phyloP scores from a whole-genome alignment of 1,140 invertebrate species.

The Andrena cerasifolii region DNA sequence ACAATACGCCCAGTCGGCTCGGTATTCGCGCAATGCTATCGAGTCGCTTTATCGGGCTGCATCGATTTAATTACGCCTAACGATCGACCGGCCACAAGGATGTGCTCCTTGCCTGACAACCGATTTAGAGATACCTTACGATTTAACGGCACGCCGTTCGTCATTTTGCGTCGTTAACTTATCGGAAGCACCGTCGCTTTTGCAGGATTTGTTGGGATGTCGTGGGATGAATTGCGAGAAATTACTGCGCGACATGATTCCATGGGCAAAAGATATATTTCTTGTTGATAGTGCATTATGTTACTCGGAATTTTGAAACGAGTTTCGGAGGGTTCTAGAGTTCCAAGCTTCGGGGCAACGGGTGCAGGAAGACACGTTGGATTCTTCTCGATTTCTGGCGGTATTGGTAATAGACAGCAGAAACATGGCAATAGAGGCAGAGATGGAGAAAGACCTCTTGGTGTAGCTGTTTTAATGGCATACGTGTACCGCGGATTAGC shows the following conservation, averaged over 20 bases:
- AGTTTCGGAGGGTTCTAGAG: too few species aligned
- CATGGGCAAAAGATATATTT: too few species aligned
- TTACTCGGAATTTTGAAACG: too few species aligned
- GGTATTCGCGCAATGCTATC: constrained; percentile 50
- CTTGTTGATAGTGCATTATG: too few species aligned
- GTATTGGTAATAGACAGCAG: too few species aligned
- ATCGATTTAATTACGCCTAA: constrained; percentile 72
- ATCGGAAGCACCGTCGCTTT: constrained; percentile 17
- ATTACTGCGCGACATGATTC: too few species aligned
- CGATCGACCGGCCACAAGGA: constrained; percentile 58
- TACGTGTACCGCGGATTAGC: constrained; percentile 10
- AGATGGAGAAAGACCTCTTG: too few species aligned
- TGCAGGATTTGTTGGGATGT: background rate
- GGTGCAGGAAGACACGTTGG: too few species aligned
- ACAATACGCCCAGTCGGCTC: constrained; percentile 50
- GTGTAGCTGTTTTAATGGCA: background rate
- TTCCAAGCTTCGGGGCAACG: too few species aligned
- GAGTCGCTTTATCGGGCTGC: constrained; percentile 44
- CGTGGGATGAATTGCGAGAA: too few species aligned
- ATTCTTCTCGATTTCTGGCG: too few species aligned
- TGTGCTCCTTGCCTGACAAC: constrained; percentile 30
- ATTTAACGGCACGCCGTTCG: constrained; percentile 48
- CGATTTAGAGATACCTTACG: constrained; percentile 50
- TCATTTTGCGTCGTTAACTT: constrained; percentile 44
- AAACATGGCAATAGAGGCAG: too few species aligned